phyloP scores from a whole-genome alignment of 2,797 vertebrate genomes.

The Bucorvus abyssinicus region DNA sequence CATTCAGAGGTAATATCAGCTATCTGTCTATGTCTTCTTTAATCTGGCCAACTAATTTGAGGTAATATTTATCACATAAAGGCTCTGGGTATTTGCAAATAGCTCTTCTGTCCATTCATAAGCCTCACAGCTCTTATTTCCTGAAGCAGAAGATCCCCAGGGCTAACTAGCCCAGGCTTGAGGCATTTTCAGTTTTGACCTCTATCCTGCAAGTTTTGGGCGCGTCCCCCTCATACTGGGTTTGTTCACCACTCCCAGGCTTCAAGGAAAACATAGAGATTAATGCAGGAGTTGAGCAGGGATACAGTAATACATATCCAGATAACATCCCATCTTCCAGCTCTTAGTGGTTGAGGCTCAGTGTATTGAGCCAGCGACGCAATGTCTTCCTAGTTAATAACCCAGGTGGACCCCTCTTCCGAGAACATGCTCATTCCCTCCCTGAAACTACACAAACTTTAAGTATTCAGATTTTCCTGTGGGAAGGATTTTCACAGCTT shows the following conservation, averaged over 20 bases:
- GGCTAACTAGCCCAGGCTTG: background rate
- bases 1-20: conserved; percentile 34
- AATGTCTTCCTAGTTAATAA: background rate
- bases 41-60: conserved; percentile 62
- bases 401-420: background rate
- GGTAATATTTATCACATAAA: conserved; percentile 53
- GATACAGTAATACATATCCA: background rate
- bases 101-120: background rate
- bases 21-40: conserved; percentile 58
- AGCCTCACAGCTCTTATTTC: background rate
- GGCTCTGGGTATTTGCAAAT: conserved; percentile 21
- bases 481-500: background rate
- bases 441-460: rapidly evolving
- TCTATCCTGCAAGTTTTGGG: background rate
- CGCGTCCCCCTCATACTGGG: background rate
- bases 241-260: background rate
- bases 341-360: background rate
- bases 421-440: background rate
- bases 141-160: background rate
- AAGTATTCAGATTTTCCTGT: background rate
- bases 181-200: background rate
- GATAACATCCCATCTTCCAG: background rate
- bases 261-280: background rate
- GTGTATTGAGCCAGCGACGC: background rate
- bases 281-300: background rate